Conservation (phyloP, 2,797 vertebrate genomes). For the Phalanger gymnotis region DNA sequence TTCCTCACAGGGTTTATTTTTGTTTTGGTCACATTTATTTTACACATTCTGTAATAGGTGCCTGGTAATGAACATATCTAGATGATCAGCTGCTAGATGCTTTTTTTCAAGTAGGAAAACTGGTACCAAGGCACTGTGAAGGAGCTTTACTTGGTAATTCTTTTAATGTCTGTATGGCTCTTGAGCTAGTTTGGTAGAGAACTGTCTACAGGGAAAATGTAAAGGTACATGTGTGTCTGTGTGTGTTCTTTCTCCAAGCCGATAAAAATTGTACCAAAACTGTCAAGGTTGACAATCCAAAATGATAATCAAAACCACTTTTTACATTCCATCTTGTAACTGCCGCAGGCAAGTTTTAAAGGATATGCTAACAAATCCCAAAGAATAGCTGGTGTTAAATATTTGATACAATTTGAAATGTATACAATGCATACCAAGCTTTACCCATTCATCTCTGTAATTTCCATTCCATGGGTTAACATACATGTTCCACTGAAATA, state of each 20-base stretch:
- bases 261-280: conserved; percentile 85
- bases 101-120: conserved; percentile 69
- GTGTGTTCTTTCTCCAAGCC: conserved; percentile 83
- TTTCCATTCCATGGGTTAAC: conserved; percentile 78
- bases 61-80: conserved; percentile 58
- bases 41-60: conserved; percentile 15
- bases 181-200: conserved; percentile 80
- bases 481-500: conserved; percentile 65
- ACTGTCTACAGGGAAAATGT: conserved; percentile 82
- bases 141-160: conserved; percentile 79
- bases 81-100: conserved; percentile 65
- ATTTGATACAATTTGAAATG: conserved; percentile 87
- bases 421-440: conserved; percentile 83
- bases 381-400: conserved; percentile 88
- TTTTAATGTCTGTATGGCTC: conserved; percentile 83
- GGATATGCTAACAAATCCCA: conserved; percentile 89
- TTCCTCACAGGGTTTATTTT: conserved; percentile 28
- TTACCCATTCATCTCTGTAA: conserved; percentile 77
- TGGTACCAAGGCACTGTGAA: conserved; percentile 67
- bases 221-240: conserved; percentile 77
- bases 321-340: conserved; percentile 88
- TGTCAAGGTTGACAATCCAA: conserved; percentile 89
- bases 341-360: conserved; percentile 88
- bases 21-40: conserved; percentile 1
- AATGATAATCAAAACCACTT: conserved; percentile 90